Evolutionary conservation across 2,888 invertebrate species (phyloP).

Genomic region (Priapulus caudatus): DNA sequence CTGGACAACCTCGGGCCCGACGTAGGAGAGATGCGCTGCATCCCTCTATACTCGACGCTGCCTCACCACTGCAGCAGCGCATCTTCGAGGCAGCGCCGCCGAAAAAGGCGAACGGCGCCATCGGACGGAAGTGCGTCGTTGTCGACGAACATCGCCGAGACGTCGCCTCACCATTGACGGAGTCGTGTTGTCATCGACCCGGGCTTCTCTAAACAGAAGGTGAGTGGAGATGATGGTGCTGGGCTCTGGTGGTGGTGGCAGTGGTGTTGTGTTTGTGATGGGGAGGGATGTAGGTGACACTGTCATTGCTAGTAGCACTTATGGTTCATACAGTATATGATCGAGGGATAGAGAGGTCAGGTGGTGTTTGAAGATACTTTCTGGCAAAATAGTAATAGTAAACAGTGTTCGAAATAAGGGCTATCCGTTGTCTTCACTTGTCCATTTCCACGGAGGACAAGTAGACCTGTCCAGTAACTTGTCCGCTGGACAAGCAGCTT

Average conservation of each 20-base stretch:
- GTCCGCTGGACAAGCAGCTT: too few species aligned
- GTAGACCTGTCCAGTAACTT: too few species aligned
- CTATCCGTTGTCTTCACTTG: too few species aligned
- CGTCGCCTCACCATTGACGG: conserved; percentile 95
- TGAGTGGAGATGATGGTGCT: too few species aligned
- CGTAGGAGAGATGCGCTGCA: conserved; percentile 92
- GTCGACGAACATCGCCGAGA: conserved; percentile 98
- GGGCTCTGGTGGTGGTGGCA: too few species aligned
- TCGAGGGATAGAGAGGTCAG: neutral
- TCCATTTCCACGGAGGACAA: too few species aligned
- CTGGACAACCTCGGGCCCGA: conserved; percentile 91
- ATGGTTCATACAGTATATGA: neutral
- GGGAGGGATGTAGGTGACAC: too few species aligned
- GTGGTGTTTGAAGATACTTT: too few species aligned
- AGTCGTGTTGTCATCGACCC: conserved; percentile 98
- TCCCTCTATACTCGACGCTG: conserved; percentile 93
- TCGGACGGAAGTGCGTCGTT: conserved; percentile 89
- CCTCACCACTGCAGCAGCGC: conserved; percentile 92
- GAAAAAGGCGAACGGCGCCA: conserved; percentile 82
- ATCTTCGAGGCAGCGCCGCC: conserved; percentile 96
- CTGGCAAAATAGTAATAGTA: too few species aligned
- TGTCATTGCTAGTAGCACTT: too few species aligned
- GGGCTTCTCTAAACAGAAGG: conserved; percentile 97
- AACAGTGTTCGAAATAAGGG: too few species aligned
- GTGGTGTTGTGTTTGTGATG: too few species aligned